Percentiles rank a stretch among this genome's conserved stretches.
phyloP scores from a whole-genome alignment of 1,140 invertebrate genomes.

The Parapsyche elsis region DNA sequence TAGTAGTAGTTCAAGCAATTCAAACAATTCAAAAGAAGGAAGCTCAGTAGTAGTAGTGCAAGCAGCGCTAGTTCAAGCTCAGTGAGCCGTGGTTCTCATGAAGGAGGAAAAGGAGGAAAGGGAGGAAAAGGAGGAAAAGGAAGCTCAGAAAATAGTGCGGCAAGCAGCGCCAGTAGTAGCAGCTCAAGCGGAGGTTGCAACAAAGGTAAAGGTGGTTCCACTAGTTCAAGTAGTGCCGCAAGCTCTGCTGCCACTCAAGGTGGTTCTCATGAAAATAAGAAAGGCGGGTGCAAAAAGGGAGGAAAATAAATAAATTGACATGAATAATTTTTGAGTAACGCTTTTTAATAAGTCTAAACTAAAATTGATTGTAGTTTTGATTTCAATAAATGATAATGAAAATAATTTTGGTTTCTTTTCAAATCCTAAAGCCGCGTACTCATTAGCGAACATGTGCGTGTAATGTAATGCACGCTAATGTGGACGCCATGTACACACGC shows the following conservation, averaged over 20 bases:
- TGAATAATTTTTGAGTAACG: neutral
- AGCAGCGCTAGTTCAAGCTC: neutral
- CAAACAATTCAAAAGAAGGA: neutral
- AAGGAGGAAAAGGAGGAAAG: neutral
- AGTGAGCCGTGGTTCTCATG: neutral
- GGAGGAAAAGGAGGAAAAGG: constrained; percentile 7
- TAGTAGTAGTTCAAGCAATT: neutral
- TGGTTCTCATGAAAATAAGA: neutral
- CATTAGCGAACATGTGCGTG: too few species aligned
- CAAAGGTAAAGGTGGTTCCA: too few species aligned
- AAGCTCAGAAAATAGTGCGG: neutral
- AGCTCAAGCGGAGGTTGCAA: too few species aligned
- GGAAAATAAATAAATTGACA: constrained; percentile 14
- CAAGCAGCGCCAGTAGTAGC: neutral
- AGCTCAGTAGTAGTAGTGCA: neutral
- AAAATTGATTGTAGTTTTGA: too few species aligned
- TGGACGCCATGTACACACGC: too few species aligned
- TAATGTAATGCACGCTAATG: too few species aligned
- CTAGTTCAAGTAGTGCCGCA: neutral
- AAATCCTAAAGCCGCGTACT: too few species aligned
- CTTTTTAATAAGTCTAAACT: neutral
- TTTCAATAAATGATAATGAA: too few species aligned
- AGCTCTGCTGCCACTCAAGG: neutral
- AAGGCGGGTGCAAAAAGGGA: constrained; percentile 4
- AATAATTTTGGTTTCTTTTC: too few species aligned